These are phyloP conservation scores for Spicauda simplicius DNA, from an alignment of 2,888 invertebrate species.

Conservation along the genomic window DNA sequence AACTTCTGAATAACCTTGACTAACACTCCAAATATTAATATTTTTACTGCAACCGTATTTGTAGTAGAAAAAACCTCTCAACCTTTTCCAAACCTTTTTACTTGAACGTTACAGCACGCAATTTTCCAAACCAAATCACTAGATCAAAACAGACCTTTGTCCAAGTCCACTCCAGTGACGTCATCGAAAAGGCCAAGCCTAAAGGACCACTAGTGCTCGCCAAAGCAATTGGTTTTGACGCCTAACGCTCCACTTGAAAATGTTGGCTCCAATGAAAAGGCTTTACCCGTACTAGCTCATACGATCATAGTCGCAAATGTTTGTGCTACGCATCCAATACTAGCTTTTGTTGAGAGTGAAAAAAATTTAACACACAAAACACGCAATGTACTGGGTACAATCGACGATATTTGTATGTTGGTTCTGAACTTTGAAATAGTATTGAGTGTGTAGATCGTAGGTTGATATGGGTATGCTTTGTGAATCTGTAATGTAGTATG, in stretches of 20 bases:
- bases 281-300: background rate
- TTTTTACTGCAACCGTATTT: too few species aligned
- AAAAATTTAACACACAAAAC: background rate
- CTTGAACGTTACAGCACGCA: background rate
- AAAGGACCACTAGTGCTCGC: slow-evolving; percentile 47
- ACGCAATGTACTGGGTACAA: slow-evolving; percentile 9
- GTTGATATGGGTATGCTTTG: slow-evolving; percentile 33
- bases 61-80: too few species aligned
- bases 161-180: slow-evolving; percentile 50
- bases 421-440: slow-evolving; percentile 11
- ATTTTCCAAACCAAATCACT: slow-evolving; percentile 35
- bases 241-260: slow-evolving; percentile 58
- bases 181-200: slow-evolving; percentile 57
- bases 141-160: slow-evolving; percentile 43
- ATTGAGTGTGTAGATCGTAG: slow-evolving; percentile 21
- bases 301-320: background rate
- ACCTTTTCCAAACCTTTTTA: background rate
- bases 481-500: slow-evolving; percentile 34
- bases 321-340: slow-evolving; percentile 6
- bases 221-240: slow-evolving; percentile 64
- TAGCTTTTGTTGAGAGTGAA: background rate
- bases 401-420: background rate
- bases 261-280: slow-evolving; percentile 38
- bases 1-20: too few species aligned
- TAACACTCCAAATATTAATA: too few species aligned